A percentile compares a stretch with the other conserved stretches of the same genome.
Conservation (phyloP, 2,888 invertebrate species). For the Coremacera marginata region DNA sequence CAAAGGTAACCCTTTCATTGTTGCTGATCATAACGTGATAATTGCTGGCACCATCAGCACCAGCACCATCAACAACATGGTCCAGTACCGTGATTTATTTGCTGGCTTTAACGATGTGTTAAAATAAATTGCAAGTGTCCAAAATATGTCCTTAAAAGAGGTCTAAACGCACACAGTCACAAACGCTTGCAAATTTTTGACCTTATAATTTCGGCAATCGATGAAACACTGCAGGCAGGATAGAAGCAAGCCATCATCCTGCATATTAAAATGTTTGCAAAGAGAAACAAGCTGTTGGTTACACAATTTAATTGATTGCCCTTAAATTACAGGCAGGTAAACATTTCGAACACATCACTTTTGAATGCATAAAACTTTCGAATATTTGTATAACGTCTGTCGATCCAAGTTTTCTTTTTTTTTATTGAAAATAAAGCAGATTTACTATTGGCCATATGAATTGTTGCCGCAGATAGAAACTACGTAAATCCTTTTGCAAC, state of each 20-base stretch:
- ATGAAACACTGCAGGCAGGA: background rate
- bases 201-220: constrained; percentile 4
- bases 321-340: background rate
- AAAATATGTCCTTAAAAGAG: constrained; percentile 30
- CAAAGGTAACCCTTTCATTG: background rate
- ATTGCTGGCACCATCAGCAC: constrained; percentile 52
- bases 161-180: constrained; percentile 32
- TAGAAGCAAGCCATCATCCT: background rate
- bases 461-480: no score
- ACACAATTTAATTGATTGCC: constrained; percentile 9
- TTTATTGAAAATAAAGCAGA: no score
- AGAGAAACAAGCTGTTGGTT: background rate
- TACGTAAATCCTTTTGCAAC: no score
- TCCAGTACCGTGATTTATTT: constrained; percentile 48
- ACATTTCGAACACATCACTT: background rate
- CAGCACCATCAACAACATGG: background rate
- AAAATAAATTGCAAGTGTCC: constrained; percentile 64
- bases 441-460: no score
- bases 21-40: constrained; percentile 61
- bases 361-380: no score
- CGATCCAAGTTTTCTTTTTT: no score
- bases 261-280: background rate
- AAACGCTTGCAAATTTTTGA: background rate
- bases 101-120: constrained; percentile 65
- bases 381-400: no score